Percentiles rank a stretch among this genome's conserved stretches.
Evolutionary conservation across 2,888 invertebrate genomes (phyloP).

Genomic region (Antheraea assamensis): DNA sequence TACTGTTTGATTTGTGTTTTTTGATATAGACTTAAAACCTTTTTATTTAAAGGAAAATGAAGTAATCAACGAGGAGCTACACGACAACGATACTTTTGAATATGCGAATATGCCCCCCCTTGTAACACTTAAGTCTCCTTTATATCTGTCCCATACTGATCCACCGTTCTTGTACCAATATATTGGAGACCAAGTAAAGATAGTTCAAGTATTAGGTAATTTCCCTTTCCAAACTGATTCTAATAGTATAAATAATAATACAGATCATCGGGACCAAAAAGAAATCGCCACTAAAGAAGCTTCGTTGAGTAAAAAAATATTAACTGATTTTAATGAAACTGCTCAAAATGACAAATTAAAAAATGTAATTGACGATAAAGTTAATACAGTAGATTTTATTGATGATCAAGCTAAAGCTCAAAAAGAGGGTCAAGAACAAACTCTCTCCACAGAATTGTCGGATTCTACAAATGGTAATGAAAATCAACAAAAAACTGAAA

Average conservation of each 20-base stretch:
- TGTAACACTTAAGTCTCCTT: constrained; percentile 60
- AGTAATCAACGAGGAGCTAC: constrained; percentile 79
- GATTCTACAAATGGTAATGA: not conserved
- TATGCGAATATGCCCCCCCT: constrained; percentile 76
- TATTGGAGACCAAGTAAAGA: constrained; percentile 71
- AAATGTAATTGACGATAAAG: constrained; percentile 26
- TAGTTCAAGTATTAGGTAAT: constrained; percentile 70
- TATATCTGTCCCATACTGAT: constrained; percentile 69
- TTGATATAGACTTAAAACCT: constrained; percentile 72
- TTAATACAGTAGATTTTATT: constrained; percentile 24
- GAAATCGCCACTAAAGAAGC: constrained; percentile 38
- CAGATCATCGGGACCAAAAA: constrained; percentile 57
- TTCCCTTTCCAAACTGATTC: constrained; percentile 58
- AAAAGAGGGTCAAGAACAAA: constrained; percentile 18
- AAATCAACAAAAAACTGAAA: not conserved
- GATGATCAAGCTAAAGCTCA: constrained; percentile 18
- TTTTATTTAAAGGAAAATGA: constrained; percentile 81
- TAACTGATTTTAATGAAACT: constrained; percentile 25
- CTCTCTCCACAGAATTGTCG: not conserved
- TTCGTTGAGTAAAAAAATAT: constrained; percentile 31
- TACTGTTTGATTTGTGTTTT: constrained; percentile 36
- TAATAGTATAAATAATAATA: constrained; percentile 51
- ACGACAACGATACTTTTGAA: constrained; percentile 72
- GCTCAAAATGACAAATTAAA: constrained; percentile 24
- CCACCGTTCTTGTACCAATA: constrained; percentile 76